Conservation (phyloP, 2,797 vertebrate genomes). For the Cuniculus paca region DNA sequence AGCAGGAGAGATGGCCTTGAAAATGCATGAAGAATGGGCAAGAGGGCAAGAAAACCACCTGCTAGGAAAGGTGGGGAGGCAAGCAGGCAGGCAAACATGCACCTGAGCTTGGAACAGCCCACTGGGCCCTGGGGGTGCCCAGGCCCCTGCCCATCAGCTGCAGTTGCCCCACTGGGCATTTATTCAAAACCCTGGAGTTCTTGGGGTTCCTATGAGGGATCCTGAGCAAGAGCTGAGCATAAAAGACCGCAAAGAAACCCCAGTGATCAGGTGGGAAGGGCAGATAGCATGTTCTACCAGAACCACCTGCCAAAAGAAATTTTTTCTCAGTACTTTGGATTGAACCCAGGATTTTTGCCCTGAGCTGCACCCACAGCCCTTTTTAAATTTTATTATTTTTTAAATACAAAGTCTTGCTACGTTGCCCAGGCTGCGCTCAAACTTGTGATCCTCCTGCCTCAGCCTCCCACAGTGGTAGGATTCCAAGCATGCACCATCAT, state of each 20-base stretch:
- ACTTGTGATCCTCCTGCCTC: not conserved
- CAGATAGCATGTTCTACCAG: not conserved
- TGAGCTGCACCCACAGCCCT: not conserved
- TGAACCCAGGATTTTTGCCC: not conserved
- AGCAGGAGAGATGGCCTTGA: too few relatives aligned
- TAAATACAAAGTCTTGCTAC: not conserved
- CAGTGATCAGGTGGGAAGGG: not conserved
- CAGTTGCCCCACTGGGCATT: not conserved
- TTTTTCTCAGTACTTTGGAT: not conserved
- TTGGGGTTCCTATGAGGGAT: not conserved
- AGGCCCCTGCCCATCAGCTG: too few relatives aligned
- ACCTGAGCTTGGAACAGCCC: too few relatives aligned
- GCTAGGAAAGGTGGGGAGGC: not conserved
- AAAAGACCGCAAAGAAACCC: not conserved
- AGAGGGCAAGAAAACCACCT: too few relatives aligned
- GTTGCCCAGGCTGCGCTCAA: not conserved
- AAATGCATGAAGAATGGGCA: not conserved
- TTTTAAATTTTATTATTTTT: not conserved
- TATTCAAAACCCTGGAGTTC: not conserved
- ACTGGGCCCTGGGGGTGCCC: too few relatives aligned
- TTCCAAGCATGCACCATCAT: not conserved
- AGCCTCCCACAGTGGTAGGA: not conserved
- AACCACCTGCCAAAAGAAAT: not conserved
- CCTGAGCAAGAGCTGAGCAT: not conserved
- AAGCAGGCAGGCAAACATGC: not conserved